Conservation (phyloP, 30 jellyfish, hydroid and myxozoan species). For the Chironex yamaguchii region DNA sequence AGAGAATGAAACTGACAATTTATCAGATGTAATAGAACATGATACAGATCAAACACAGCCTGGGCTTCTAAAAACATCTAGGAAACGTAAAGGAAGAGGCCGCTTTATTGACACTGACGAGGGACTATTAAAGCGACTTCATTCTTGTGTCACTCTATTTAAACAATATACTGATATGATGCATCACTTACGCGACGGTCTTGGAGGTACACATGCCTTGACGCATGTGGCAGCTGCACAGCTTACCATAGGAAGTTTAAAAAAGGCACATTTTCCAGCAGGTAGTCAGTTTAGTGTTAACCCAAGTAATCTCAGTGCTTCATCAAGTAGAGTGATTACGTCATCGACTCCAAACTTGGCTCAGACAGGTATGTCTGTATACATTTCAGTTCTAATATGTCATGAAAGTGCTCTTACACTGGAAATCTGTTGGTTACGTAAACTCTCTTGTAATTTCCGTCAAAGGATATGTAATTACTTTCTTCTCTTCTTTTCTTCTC, state of each 20-base stretch:
- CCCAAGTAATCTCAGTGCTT: constrained; percentile 45
- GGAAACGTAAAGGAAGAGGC: constrained; percentile 34
- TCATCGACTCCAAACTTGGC: neutral
- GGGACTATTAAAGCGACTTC: constrained; percentile 37
- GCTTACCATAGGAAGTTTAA: neutral
- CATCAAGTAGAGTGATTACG: constrained; percentile 10
- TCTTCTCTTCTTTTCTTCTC: no score
- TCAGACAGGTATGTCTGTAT: neutral
- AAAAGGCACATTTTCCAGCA: neutral
- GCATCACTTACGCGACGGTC: constrained; percentile 71
- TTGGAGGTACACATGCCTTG: constrained; percentile 75
- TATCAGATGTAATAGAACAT: constrained; percentile 56
- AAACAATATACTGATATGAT: constrained; percentile 73
- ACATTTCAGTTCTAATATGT: no score
- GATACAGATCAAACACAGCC: constrained; percentile 5
- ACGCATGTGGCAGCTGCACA: constrained; percentile 59
- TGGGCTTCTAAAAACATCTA: constrained; percentile 3
- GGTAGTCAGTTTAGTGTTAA: neutral
- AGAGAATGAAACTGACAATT: neutral
- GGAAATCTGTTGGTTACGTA: no score
- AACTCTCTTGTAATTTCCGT: no score
- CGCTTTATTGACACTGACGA: neutral
- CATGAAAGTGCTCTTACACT: no score
- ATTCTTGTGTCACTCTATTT: constrained; percentile 53
- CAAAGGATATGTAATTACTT: no score